Conservation (phyloP, 2,113 vertebrate genomes). For the Acrocephalus arundinaceus region DNA sequence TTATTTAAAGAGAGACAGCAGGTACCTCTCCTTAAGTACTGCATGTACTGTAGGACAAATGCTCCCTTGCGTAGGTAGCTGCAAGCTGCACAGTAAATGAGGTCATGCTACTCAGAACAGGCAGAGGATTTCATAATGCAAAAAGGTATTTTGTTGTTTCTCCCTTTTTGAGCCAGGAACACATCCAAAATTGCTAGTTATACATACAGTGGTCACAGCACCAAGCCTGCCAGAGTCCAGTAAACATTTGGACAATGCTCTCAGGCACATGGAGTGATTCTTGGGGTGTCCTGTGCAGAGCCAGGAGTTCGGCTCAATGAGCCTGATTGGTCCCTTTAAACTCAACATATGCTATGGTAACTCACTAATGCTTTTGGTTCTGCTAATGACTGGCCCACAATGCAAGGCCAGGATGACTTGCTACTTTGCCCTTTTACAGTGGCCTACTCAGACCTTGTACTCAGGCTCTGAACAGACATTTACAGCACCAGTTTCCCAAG, state of each 20-base stretch:
- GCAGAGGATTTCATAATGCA: background rate
- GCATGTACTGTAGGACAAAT: background rate
- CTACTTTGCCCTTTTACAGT: background rate
- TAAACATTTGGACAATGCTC: background rate
- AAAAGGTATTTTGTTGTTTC: background rate
- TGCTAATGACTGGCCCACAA: background rate
- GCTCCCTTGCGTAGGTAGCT: background rate
- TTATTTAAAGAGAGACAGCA: background rate
- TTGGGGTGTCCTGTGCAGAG: background rate
- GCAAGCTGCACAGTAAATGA: background rate
- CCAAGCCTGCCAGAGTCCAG: background rate
- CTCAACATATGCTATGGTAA: background rate
- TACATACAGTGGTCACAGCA: background rate
- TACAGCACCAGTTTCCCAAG: background rate
- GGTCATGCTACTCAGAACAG: background rate
- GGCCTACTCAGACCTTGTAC: background rate
- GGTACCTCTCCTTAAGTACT: background rate
- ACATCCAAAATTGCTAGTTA: background rate
- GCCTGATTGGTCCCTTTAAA: background rate
- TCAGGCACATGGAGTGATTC: background rate
- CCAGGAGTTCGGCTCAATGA: background rate
- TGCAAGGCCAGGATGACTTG: background rate
- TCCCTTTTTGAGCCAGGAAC: background rate
- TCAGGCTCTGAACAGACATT: background rate
- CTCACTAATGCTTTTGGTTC: background rate